Evolutionary conservation across 2,888 invertebrate species (phyloP), one percentile per base, ranked within the genome.

Genomic region (Drosophila pseudotalamancana): DNA sequence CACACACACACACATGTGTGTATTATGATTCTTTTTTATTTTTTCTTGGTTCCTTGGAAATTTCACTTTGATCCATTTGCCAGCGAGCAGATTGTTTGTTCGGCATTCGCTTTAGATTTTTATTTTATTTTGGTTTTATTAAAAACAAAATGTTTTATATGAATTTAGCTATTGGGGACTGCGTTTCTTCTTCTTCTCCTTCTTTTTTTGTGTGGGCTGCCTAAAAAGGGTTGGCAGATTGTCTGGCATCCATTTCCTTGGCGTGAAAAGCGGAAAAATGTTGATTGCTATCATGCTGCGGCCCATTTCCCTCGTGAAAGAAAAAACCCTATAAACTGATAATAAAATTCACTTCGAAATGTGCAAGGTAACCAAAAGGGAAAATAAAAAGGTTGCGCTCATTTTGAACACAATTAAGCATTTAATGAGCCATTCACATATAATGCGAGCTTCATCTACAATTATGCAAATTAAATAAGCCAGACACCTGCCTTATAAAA

Each of bases 61-160:
- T 80, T 79, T 85, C 66, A 75, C 86, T 80, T 80, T 86, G 86
- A 80, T 86, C 86, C 72, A 86, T 85, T 84, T 84, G 77, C 34
- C 55, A 46, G 42, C 43, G 19, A 31, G 18, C 72, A 72, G 63
- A 68, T 74, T 72, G 72, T 82, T 75, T 78, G 63, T 64, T 79
- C 66, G 57, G 53, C 74, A 68, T 77, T 48, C 45, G 66, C 29
- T 67, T 72, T 57, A 6, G 16, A 37, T 62, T 53, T 64, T 21
- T 51, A 27, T 53, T 59, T 69, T 50, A 34, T 56, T 49, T 75
- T 65, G 39, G 57, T 67, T 84, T 84, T 80, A 86, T 79, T 76
- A 80, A 80, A 79, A 82, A 76, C 83, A 78, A 85, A 80, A 80
- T 76, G 79, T 76, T 80, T 85, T 85, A 82, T 82, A 69, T 80